Evolutionary conservation across 2,113 vertebrate species (phyloP).

Genomic region (Petaurus breviceps): DNA sequence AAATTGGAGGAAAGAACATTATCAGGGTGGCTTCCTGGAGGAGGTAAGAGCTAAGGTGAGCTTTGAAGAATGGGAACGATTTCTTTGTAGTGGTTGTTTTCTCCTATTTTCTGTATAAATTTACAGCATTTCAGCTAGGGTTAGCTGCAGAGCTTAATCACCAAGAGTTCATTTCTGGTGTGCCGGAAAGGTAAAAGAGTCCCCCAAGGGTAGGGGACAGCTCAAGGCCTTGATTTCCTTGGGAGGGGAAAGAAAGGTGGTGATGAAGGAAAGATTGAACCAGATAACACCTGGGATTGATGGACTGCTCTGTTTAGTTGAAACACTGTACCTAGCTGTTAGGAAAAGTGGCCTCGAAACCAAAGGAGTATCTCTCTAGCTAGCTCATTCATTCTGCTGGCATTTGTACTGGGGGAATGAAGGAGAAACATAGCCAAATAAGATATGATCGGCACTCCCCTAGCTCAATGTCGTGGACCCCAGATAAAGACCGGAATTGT

Average conservation of each 20-base stretch:
- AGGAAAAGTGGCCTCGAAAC: neutral
- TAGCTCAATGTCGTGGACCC: neutral
- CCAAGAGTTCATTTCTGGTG: no score
- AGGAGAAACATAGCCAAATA: neutral
- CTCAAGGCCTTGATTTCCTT: no score
- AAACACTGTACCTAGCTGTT: neutral
- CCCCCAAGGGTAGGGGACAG: no score
- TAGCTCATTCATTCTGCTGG: neutral
- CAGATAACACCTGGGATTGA: neutral
- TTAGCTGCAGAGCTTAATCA: neutral
- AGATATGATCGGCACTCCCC: neutral
- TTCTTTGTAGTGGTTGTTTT: neutral
- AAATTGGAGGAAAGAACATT: neutral
- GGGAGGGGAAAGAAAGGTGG: no score
- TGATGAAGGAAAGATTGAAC: neutral
- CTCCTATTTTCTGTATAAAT: neutral
- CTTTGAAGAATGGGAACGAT: neutral
- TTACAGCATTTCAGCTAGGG: neutral
- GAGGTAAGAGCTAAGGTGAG: neutral
- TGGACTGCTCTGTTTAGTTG: neutral
- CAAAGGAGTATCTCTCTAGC: neutral
- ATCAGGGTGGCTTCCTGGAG: neutral
- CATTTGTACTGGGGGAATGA: neutral
- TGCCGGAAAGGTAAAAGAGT: no score
- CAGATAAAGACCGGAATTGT: neutral